Percentiles rank a stretch among this genome's conserved stretches.
Evolutionary conservation across 2,888 invertebrate genomes (phyloP).

Genomic region (Cheilosia soror): DNA sequence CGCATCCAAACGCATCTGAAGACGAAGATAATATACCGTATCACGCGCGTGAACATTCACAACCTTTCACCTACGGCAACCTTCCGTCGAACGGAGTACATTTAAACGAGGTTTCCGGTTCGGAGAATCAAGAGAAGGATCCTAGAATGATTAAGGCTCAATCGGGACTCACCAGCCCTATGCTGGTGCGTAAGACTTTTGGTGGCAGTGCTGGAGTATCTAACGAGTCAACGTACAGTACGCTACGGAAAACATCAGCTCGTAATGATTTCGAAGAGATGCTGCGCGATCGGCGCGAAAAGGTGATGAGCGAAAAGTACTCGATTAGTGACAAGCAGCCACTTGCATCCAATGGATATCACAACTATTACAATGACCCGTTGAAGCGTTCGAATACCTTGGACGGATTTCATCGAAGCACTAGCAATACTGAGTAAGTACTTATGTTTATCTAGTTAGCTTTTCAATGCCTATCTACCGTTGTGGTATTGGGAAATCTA

Average conservation of each 20-base stretch:
- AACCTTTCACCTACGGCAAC: constrained; percentile 95
- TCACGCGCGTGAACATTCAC: constrained; percentile 94
- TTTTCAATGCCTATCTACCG: constrained; percentile 18
- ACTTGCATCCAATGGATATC: constrained; percentile 74
- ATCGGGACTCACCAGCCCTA: constrained; percentile 92
- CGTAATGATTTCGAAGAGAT: constrained; percentile 83
- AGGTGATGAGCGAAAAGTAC: constrained; percentile 78
- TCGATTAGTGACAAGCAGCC: constrained; percentile 69
- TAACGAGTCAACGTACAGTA: constrained; percentile 77
- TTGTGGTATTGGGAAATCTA: constrained; percentile 45
- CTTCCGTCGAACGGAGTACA: constrained; percentile 81
- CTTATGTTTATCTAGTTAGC: background rate
- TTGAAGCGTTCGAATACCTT: constrained; percentile 78
- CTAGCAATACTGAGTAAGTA: constrained; percentile 78
- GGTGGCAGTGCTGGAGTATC: constrained; percentile 80
- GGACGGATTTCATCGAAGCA: constrained; percentile 78
- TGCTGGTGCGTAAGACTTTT: constrained; percentile 91
- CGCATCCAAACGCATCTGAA: constrained; percentile 73
- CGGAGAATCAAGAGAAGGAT: constrained; percentile 64
- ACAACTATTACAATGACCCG: constrained; percentile 77
- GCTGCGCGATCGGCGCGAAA: constrained; percentile 83
- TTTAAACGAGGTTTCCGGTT: constrained; percentile 83
- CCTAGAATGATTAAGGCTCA: constrained; percentile 87
- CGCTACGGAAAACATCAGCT: constrained; percentile 81
- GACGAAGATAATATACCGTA: constrained; percentile 90